Evolutionary conservation across 2,888 invertebrate species (phyloP).

Genomic region (Brenthis hecate): DNA sequence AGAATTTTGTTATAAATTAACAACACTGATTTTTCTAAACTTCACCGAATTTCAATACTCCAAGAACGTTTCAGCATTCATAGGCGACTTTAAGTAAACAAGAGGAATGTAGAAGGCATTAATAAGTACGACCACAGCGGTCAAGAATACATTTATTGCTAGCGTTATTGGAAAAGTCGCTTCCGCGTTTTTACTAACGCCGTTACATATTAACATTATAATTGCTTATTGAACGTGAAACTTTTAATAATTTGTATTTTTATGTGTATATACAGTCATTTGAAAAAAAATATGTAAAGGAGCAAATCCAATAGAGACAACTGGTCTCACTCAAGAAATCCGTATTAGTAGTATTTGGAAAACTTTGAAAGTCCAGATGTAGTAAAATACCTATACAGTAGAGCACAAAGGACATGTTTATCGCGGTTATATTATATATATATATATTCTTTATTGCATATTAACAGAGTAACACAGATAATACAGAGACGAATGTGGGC

Average conservation of each 20-base stretch:
- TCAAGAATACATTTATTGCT: constrained; percentile 64
- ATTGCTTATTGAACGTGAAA: constrained; percentile 24
- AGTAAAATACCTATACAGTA: constrained; percentile 30
- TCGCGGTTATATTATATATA: constrained; percentile 43
- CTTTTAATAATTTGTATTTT: constrained; percentile 21
- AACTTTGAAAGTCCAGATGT: constrained; percentile 16
- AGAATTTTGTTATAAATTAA: not conserved
- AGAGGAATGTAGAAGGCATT: constrained; percentile 54
- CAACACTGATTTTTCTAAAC: not conserved
- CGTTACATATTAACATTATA: constrained; percentile 53
- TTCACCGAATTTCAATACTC: not conserved
- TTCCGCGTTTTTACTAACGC: constrained; percentile 70
- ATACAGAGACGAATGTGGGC: too few species aligned
- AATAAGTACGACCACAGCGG: constrained; percentile 46
- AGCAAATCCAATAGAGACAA: not conserved
- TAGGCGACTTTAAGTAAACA: constrained; percentile 47
- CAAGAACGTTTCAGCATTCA: constrained; percentile 18
- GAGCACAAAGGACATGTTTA: constrained; percentile 35
- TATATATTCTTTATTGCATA: too few species aligned
- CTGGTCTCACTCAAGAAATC: too few species aligned
- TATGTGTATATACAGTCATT: not conserved
- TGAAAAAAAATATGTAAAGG: not conserved
- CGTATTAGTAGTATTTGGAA: too few species aligned
- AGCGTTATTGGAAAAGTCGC: constrained; percentile 71
- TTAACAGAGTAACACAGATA: too few species aligned